phyloP scores from a whole-genome alignment of 2,888 invertebrate species.

The Melieria picta region DNA sequence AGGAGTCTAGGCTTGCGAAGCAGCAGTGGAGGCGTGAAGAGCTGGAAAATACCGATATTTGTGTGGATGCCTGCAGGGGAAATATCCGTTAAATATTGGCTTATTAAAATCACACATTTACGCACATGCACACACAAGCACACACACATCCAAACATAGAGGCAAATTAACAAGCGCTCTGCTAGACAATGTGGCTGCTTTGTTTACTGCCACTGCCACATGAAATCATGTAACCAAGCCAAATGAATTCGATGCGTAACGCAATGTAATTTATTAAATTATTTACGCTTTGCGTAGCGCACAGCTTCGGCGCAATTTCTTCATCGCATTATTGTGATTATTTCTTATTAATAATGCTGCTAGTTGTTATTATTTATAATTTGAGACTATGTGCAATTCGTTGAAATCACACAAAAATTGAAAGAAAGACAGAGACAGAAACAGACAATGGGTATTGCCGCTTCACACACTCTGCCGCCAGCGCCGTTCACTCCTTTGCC shows the following conservation, averaged over 20 bases:
- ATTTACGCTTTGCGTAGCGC: conserved; percentile 16
- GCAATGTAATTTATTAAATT: conserved; percentile 31
- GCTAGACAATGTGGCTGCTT: conserved; percentile 1
- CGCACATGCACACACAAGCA: neutral
- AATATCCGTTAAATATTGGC: conserved; percentile 6
- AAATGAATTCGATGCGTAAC: conserved; percentile 13
- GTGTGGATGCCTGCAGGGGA: neutral
- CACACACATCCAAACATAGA: neutral
- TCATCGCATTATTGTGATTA: too few relatives aligned
- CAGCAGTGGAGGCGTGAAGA: neutral
- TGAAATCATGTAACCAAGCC: neutral
- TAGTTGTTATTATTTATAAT: too few relatives aligned
- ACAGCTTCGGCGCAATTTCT: too few relatives aligned
- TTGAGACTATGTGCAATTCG: neutral
- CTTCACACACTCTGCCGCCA: too few relatives aligned
- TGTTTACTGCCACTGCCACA: conserved; percentile 11
- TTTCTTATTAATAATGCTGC: too few relatives aligned
- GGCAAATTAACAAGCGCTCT: neutral
- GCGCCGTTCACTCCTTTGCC: neutral
- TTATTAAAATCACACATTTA: conserved; percentile 1
- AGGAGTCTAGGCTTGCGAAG: conserved; percentile 7
- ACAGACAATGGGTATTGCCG: too few relatives aligned
- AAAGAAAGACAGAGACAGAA: too few relatives aligned
- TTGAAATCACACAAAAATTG: neutral
- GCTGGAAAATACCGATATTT: neutral